phyloP scores from a whole-genome alignment of 53 echinoderm and acorn worm species.

The Henricia sp. region DNA sequence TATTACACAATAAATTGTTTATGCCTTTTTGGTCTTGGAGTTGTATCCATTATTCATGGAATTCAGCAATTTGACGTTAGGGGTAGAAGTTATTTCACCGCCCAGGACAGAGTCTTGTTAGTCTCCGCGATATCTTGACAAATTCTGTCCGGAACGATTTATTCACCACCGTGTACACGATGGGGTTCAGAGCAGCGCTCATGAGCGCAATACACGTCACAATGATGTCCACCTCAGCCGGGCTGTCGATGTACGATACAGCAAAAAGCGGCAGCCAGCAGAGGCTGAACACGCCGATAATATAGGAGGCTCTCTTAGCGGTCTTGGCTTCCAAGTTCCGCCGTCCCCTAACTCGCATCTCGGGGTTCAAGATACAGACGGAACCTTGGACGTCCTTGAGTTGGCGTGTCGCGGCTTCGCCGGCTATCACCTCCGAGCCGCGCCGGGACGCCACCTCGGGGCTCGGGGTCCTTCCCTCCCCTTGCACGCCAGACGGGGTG shows the following conservation, averaged over 20 bases:
- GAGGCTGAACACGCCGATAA: conserved; percentile 79
- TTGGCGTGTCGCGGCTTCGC: background rate
- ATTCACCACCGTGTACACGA: conserved; percentile 89
- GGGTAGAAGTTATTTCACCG: too few relatives aligned
- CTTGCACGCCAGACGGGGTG: conserved; percentile 3
- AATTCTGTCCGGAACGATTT: conserved; percentile 81
- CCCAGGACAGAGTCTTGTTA: conserved; percentile 10
- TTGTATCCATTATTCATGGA: too few relatives aligned
- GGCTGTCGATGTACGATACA: conserved; percentile 51
- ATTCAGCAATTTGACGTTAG: too few relatives aligned
- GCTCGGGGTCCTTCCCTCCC: background rate
- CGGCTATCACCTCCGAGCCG: background rate
- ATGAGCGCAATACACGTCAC: conserved; percentile 61
- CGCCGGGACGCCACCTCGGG: background rate
- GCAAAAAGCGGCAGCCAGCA: conserved; percentile 89
- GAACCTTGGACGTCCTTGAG: conserved; percentile 69
- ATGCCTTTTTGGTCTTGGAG: too few relatives aligned
- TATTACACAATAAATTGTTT: too few relatives aligned
- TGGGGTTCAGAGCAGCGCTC: conserved; percentile 82
- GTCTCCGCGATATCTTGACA: conserved; percentile 61
- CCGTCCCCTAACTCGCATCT: conserved; percentile 69
- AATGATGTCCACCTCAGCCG: conserved; percentile 66
- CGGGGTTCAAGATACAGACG: conserved; percentile 84
- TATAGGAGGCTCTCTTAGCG: conserved; percentile 87
- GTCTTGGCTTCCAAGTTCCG: conserved; percentile 82